A percentile compares a stretch with the other conserved stretches of the same genome.
phyloP scores from a whole-genome alignment of 2,113 vertebrate genomes.

The Phalacrocorax aristotelis region DNA sequence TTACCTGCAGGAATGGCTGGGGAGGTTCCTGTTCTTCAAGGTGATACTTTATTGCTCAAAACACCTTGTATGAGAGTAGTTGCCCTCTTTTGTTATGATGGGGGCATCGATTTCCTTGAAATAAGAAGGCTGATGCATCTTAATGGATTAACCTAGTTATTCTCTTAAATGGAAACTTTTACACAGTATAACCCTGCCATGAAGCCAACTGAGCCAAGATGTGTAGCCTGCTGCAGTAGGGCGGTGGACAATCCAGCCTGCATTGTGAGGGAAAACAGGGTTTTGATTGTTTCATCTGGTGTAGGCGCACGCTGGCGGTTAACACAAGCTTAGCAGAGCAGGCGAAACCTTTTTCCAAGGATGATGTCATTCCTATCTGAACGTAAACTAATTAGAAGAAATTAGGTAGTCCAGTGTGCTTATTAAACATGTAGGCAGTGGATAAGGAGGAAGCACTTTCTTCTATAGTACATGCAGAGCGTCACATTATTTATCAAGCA shows the following conservation, averaged over 20 bases:
- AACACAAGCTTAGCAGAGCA: neutral
- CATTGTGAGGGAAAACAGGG: neutral
- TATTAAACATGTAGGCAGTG: neutral
- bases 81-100: neutral
- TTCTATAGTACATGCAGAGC: neutral
- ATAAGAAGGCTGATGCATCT: neutral
- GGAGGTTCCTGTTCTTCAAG: neutral
- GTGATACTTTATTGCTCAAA: neutral
- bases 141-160: neutral
- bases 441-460: constrained; percentile 11
- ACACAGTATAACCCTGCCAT: rapidly evolving
- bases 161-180: neutral
- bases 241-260: neutral
- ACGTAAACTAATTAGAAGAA: constrained; percentile 34
- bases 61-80: neutral
- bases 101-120: neutral
- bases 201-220: neutral
- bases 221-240: neutral
- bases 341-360: neutral
- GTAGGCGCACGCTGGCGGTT: neutral
- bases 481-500: neutral
- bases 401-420: neutral
- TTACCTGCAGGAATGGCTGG: neutral
- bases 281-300: neutral
- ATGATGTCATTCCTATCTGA: constrained; percentile 7